Evolutionary conservation across 1,140 invertebrate species (phyloP), one percentile per base, ranked within the genome.

Genomic region (Mycetomoellerius zeteki): DNA sequence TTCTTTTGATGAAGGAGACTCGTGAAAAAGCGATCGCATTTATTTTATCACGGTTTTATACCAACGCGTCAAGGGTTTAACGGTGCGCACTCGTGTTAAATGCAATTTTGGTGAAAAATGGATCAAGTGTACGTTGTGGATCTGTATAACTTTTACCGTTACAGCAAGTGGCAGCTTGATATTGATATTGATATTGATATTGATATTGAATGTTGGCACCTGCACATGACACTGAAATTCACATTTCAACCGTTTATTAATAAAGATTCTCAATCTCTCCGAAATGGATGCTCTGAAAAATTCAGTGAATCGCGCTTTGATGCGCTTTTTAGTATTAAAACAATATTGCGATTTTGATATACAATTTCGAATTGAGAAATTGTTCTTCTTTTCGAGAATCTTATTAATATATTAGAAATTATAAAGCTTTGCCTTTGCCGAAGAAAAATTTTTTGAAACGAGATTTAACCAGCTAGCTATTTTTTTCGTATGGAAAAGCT

Each of bases 101-200:
- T 19, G 69, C 54, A 73, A 84, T 73, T 30, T 60, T 19, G 24
- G 24, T 75, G 80, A 75, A 73, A 73, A 84, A 84, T 84, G 67
- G 69, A 84, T 84, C 80, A 73, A 84, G 54, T 50, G 56, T n/a
- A 30, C 14, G 37, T 27, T 27, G 52, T 16, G 33, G 47, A 24
- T 19, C 30, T 56, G 33, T 71, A 69, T 33, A 71, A 81, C 33
- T 33, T 84, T 84, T 21, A 24, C 24, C n/a, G 80, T 73, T 73
- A 30, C 16, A 43, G 16, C 19, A 56, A 82, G 21, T 43, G 65
- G 19, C 30, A 27, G 78, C 19, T 43, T 37, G 47, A 27, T 65
- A 64, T 78, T 47, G 60, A 37, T 80, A 80, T 80, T 27, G 71
- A 72, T 72, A 75, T 77, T 33, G 43, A 50, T 67, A 54, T 58